A percentile compares a stretch with the other conserved stretches of the same genome.
Conservation (phyloP, 2,888 invertebrate genomes). For the Torymus aiolomorphi region DNA sequence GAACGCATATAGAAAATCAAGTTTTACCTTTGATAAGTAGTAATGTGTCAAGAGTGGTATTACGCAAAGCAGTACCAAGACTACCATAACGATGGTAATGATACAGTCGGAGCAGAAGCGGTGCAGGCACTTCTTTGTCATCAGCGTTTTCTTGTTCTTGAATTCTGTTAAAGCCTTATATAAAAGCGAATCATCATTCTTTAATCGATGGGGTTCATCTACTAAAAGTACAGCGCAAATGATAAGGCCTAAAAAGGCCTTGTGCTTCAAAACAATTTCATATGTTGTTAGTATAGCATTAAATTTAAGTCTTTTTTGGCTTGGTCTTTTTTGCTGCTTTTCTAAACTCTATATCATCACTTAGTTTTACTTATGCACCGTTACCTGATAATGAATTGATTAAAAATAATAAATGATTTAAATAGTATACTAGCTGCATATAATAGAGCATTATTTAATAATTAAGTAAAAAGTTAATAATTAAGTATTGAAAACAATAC, state of each 20-base stretch:
- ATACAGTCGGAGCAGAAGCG: no score
- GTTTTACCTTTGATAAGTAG: slow-evolving; percentile 86
- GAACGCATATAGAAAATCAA: neutral
- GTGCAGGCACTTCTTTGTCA: no score
- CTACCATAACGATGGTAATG: slow-evolving; percentile 84
- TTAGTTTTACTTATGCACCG: no score
- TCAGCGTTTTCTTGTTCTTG: no score
- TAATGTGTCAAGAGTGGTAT: slow-evolving; percentile 90
- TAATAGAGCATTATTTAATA: no score
- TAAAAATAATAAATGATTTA: no score
- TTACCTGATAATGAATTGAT: no score
- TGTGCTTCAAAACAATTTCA: slow-evolving; percentile 96
- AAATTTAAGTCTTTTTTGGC: slow-evolving; percentile 95
- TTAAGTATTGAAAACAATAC: no score
- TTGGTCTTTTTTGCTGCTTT: no score
- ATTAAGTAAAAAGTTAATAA: no score
- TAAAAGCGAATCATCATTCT: slow-evolving; percentile 97
- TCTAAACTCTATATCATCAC: no score
- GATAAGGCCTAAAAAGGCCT: slow-evolving; percentile 90
- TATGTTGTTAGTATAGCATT: slow-evolving; percentile 98
- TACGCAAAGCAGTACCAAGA: slow-evolving; percentile 84
- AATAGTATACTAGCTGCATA: no score
- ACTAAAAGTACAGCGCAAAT: slow-evolving; percentile 97
- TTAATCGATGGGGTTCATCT: slow-evolving; percentile 98
- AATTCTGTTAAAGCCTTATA: slow-evolving; percentile 97